Base-by-base conservation (phyloP, 2,113 vertebrate genomes). In the Clinocottus analis region DNA sequence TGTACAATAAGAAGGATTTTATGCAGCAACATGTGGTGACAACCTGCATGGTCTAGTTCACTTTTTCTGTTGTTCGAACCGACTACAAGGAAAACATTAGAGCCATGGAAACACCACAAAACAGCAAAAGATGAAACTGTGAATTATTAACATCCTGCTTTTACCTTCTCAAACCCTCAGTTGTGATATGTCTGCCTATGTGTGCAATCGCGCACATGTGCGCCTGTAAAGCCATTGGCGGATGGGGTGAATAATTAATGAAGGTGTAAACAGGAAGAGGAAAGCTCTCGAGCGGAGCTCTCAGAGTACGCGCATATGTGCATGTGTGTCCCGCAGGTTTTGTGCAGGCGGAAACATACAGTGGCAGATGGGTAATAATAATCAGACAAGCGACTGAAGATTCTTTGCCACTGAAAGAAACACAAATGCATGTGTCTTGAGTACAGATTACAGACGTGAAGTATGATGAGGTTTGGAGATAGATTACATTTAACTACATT, bases 191-290 rank as follows among this genome's bases (percentile, higher is more conserved):
- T 41, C 29, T 69, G 56, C 14, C 16, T 66, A 43, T 64, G 66
- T 73, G 75, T 69, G 76, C 5, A 13, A 81, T 82, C 59, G 74
- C 31, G 58, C 86, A 83, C 83, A 85, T 87, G 80, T 89, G 87
- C 77, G 85, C 72, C 83, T 80, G 84, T 72, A 82, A 76, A 87
- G 79, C 85, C 78, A 60, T 83, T 83, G 80, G 85, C 89, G 88
- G 90, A 93, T 90, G 72, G 62, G 67, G 68, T 94, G 85, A 93
- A 93, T 94, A 92, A 94, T 94, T 83, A 67, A 94, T 94, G 85
- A 86, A 64, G 79, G 79, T 80, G 82, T 91, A 92, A 93, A 93
- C 90, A 92, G 92, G 92, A 93, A 92, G 84, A 78, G 72, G 85
- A 79, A 90, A 82, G 84, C 88, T 80, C 80, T 79, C 63, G 67